Evolutionary conservation across 2,888 invertebrate genomes (phyloP).

Genomic region (Emmelina monodactyla): DNA sequence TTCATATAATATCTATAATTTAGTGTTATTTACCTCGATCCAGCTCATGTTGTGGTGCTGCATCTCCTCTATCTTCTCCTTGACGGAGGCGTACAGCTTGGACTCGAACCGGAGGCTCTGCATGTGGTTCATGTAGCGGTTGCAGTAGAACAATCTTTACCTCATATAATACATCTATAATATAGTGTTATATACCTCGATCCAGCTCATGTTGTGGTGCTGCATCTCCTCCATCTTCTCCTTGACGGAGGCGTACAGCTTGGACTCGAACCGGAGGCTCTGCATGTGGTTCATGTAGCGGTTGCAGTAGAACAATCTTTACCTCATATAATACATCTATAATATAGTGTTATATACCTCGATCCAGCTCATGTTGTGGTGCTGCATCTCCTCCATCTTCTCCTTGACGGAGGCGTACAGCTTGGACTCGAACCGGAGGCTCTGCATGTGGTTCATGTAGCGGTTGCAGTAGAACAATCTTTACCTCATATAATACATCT

Average conservation of each 20-base stretch:
- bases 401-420: slow-evolving; percentile 94
- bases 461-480: slow-evolving; percentile 99
- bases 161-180: no score
- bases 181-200: slow-evolving; percentile 83
- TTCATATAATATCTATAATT: no score
- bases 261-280: slow-evolving; percentile 96
- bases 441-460: slow-evolving; percentile 99
- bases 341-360: slow-evolving; percentile 81
- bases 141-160: slow-evolving; percentile 95
- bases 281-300: slow-evolving; percentile 99
- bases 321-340: no score
- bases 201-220: slow-evolving; percentile 99
- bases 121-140: slow-evolving; percentile 99
- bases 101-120: slow-evolving; percentile 97
- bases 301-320: slow-evolving; percentile 99
- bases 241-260: slow-evolving; percentile 94
- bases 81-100: slow-evolving; percentile 94
- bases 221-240: slow-evolving; percentile 99
- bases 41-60: slow-evolving; percentile 99
- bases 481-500: no score
- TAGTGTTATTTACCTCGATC: slow-evolving; percentile 80
- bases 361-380: slow-evolving; percentile 99
- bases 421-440: slow-evolving; percentile 96
- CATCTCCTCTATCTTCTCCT: slow-evolving; percentile 99
- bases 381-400: slow-evolving; percentile 99